Base-by-base conservation (phyloP, 2,113 vertebrate species). In the Burhinus oedicnemus region DNA sequence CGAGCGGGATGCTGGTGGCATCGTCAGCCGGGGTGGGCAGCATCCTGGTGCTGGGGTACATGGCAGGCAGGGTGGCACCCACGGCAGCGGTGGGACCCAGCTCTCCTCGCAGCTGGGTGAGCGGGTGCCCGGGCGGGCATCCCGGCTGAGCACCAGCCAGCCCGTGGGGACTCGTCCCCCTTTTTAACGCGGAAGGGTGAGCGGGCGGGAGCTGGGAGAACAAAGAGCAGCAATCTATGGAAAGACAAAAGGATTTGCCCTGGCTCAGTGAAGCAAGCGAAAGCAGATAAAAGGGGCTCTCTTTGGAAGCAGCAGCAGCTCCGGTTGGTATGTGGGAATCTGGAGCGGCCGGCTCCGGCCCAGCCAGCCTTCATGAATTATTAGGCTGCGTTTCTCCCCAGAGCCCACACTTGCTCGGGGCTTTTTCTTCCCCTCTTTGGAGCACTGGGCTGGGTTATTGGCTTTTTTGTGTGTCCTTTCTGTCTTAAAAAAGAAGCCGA, bases 201-300 rank as follows among this genome's bases (percentile, higher is more conserved):
- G 95, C 72, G 82, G 95, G 96, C 36, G 93, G 96, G 96, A 98
- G 95, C 97, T 97, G 93, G 83, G 97, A 97, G 98, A 99, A 99
- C 98, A 99, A 99, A 99, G 98, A 98, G 97, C 97, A 98, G 98
- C 98, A 99, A 99, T 99, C 98, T 99, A 98, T 98, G 98, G 98
- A 99, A 99, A 99, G 99, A 99, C 98, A 99, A 99, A 99, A 99
- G 98, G 97, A 97, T 98, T 97, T 96, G 98, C 97, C 98, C 98
- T 93, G 97, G 98, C 98, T 99, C 98, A 99, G 98, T 99, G 98
- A 99, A 99, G 99, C 99, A 99, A 98, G 98, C 97, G 99, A 97
- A 98, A 98, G 98, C 98, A 98, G 98, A 99, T 99, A 99, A 99
- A 99, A 98, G 98, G 98, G 98, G 97, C 98, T 98, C 98, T 99